Conservation (phyloP, 2,113 vertebrate species). For the Atractosteus spatula region DNA sequence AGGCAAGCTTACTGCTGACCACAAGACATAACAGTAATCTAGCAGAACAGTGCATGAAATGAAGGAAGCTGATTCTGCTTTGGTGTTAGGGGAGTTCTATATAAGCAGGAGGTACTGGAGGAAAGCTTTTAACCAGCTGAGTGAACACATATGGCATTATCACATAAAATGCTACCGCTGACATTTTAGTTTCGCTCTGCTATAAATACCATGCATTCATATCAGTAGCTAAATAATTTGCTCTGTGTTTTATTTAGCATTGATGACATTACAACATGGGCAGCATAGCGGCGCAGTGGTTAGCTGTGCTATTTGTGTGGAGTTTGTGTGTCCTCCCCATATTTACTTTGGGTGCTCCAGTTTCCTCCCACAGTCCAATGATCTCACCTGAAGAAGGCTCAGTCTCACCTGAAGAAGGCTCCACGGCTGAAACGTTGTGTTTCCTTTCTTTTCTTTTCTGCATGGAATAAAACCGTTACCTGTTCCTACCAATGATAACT, state of each 20-base stretch:
- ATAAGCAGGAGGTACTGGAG: constrained; percentile 49
- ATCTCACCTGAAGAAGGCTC: no score
- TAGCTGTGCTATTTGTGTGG: no score
- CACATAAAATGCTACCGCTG: constrained; percentile 64
- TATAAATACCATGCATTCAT: constrained; percentile 60
- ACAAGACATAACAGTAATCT: constrained; percentile 66
- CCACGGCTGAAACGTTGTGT: no score
- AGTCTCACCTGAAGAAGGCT: no score
- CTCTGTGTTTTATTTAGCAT: constrained; percentile 53
- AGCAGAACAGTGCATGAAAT: constrained; percentile 63
- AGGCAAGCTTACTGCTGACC: constrained; percentile 57
- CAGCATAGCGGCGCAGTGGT: no score
- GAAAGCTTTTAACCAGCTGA: constrained; percentile 65
- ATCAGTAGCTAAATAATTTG: constrained; percentile 56
- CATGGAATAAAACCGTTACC: no score
- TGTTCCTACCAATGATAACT: no score
- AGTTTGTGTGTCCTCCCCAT: no score
- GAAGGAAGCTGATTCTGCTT: constrained; percentile 53
- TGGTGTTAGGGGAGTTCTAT: constrained; percentile 57
- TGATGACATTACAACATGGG: constrained; percentile 34
- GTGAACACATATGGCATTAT: constrained; percentile 68
- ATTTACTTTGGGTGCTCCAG: no score
- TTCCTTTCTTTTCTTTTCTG: no score
- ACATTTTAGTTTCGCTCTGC: constrained; percentile 59
- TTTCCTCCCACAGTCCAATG: no score